Percentiles rank a stretch among this genome's conserved stretches.
These are phyloP conservation scores for Antechinus flavipes DNA, from an alignment of 2,113 vertebrate species.

Conservation along the genomic window DNA sequence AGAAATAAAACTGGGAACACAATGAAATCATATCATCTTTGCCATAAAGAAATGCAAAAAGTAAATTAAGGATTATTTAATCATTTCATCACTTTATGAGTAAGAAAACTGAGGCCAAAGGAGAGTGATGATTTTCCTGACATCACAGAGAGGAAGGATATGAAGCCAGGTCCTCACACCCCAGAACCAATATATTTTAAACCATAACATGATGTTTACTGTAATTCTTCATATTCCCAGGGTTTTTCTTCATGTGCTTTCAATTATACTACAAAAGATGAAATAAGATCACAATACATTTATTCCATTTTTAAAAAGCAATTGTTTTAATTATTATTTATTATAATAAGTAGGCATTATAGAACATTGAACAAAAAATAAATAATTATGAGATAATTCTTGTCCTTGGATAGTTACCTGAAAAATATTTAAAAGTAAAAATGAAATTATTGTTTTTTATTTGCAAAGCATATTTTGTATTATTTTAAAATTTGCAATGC, in stretches of 20 bases:
- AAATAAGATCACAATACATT: not conserved
- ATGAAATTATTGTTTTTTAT: not conserved
- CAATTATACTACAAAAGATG: not conserved
- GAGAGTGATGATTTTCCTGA: not conserved
- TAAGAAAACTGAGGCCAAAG: not conserved
- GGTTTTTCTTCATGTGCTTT: not conserved
- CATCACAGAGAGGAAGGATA: not conserved
- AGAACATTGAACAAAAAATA: not conserved
- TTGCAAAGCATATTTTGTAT: not conserved
- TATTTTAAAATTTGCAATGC: not conserved
- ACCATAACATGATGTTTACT: not conserved
- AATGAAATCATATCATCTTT: not conserved
- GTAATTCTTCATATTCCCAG: not conserved
- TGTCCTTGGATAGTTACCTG: not conserved
- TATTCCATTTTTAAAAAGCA: not conserved
- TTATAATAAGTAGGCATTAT: not conserved
- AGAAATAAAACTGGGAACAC: not conserved
- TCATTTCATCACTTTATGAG: not conserved
- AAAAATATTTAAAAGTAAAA: not conserved
- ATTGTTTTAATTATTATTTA: not conserved
- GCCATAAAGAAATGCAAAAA: not conserved
- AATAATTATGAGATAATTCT: not conserved
- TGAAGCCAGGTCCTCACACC: not conserved
- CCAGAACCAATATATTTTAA: not conserved
- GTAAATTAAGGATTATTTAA: not conserved